Conservation (phyloP, 2,888 invertebrate species). For the Ectobius pallidus region DNA sequence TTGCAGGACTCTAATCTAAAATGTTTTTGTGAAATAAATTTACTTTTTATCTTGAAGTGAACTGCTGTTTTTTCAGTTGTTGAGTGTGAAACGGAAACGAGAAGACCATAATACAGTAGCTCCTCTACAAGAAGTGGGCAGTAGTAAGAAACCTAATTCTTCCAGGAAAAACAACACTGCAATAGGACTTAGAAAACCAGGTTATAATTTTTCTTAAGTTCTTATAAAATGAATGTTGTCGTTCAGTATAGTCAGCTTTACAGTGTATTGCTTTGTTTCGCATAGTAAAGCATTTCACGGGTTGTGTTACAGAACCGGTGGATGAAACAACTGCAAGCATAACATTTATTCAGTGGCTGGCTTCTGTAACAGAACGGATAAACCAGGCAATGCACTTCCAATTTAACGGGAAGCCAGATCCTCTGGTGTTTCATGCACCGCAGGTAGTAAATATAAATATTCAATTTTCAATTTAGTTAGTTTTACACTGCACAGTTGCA, state of each 20-base stretch:
- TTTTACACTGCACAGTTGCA: no score
- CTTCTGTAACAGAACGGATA: slow-evolving; percentile 76
- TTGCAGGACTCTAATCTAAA: no score
- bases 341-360: slow-evolving; percentile 72
- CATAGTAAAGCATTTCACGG: no score
- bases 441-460: no score
- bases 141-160: slow-evolving; percentile 14
- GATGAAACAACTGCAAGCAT: slow-evolving; percentile 54
- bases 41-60: no score
- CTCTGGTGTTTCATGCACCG: slow-evolving; percentile 72
- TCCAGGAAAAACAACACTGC: slow-evolving; percentile 21
- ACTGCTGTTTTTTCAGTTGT: slow-evolving; percentile 38
- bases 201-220: no score
- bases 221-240: no score
- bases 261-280: no score
- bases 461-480: no score
- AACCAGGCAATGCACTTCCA: slow-evolving; percentile 77
- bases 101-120: slow-evolving; percentile 39
- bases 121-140: slow-evolving; percentile 12
- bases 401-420: slow-evolving; percentile 68
- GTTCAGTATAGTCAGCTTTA: no score
- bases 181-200: slow-evolving; percentile 11
- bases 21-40: no score
- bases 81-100: slow-evolving; percentile 44
- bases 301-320: slow-evolving; percentile 45